Conservation (phyloP, 2,797 vertebrate genomes). For the Chaetodon trifasciatus region DNA sequence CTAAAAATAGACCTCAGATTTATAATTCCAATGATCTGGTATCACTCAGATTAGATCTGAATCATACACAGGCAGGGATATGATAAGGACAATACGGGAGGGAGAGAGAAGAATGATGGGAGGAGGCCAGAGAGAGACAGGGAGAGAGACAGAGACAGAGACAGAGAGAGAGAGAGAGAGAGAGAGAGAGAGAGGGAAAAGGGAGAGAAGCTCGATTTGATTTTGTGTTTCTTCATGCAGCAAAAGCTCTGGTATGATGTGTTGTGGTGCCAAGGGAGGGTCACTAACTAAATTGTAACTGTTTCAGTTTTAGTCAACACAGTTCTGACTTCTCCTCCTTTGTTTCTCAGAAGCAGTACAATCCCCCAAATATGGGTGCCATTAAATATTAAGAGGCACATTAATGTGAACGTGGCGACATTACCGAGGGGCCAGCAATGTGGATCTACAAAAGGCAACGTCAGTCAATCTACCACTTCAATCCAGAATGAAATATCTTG, state of each 20-base stretch:
- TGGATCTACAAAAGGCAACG: neutral
- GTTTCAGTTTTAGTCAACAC: slow-evolving; percentile 4
- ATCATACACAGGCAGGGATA: slow-evolving; percentile 88
- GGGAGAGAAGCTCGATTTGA: neutral
- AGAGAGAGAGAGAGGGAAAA: neutral
- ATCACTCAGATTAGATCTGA: slow-evolving; percentile 63
- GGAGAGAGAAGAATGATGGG: slow-evolving; percentile 1
- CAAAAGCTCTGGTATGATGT: slow-evolving; percentile 1
- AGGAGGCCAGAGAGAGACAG: slow-evolving; percentile 10
- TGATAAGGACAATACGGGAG: slow-evolving; percentile 87
- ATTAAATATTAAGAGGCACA: neutral
- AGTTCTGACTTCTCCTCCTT: slow-evolving; percentile 4
- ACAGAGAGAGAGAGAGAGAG: too few species aligned
- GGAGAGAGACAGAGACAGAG: too few species aligned
- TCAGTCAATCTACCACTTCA: neutral
- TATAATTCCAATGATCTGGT: slow-evolving; percentile 48
- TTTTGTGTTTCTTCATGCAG: slow-evolving; percentile 5
- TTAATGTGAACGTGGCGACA: slow-evolving; percentile 2
- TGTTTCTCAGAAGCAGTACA: neutral
- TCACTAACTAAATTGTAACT: slow-evolving; percentile 1
- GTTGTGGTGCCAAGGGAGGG: slow-evolving; percentile 14
- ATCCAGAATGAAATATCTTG: neutral
- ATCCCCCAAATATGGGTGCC: neutral
- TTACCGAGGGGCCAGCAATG: neutral
- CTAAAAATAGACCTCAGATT: slow-evolving; percentile 64